A percentile compares a stretch with the other conserved stretches of the same genome.
These are phyloP conservation scores for Lobophora halterata DNA, from an alignment of 2,888 invertebrate genomes.

Conservation along the genomic window DNA sequence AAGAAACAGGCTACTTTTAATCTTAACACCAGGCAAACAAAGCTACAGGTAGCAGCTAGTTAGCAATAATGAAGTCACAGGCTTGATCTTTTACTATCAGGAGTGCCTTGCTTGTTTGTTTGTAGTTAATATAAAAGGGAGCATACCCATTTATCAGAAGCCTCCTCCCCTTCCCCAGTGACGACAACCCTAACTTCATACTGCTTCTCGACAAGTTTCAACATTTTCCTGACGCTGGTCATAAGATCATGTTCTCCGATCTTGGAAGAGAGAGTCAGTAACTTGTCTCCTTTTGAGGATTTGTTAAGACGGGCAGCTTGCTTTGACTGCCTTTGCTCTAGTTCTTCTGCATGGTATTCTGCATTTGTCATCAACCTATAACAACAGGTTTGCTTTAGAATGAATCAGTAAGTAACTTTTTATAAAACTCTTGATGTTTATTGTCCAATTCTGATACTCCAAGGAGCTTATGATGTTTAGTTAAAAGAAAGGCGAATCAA, in stretches of 20 bases:
- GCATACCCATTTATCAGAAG: slow-evolving; percentile 52
- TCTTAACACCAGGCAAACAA: too few species aligned
- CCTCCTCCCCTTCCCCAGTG: slow-evolving; percentile 66
- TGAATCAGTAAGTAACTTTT: not conserved
- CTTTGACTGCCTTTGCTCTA: slow-evolving; percentile 74
- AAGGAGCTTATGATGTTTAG: too few species aligned
- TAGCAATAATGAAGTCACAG: too few species aligned
- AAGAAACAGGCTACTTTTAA: too few species aligned
- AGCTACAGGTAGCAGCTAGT: too few species aligned
- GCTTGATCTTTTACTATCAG: too few species aligned
- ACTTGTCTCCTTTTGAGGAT: slow-evolving; percentile 82
- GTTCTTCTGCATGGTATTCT: slow-evolving; percentile 83
- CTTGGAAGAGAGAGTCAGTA: slow-evolving; percentile 81
- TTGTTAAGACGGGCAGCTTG: slow-evolving; percentile 60
- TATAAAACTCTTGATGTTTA: too few species aligned
- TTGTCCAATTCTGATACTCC: too few species aligned
- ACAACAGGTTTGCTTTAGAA: slow-evolving; percentile 6
- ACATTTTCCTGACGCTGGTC: slow-evolving; percentile 82
- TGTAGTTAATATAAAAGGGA: not conserved
- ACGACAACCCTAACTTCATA: slow-evolving; percentile 83
- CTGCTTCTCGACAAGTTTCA: slow-evolving; percentile 83
- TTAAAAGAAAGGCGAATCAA: too few species aligned
- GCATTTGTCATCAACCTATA: slow-evolving; percentile 82
- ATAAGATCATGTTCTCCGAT: slow-evolving; percentile 85
- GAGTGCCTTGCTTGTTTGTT: too few species aligned